Base-by-base conservation (phyloP, 2,888 invertebrate species). In the Agrochola circellaris region DNA sequence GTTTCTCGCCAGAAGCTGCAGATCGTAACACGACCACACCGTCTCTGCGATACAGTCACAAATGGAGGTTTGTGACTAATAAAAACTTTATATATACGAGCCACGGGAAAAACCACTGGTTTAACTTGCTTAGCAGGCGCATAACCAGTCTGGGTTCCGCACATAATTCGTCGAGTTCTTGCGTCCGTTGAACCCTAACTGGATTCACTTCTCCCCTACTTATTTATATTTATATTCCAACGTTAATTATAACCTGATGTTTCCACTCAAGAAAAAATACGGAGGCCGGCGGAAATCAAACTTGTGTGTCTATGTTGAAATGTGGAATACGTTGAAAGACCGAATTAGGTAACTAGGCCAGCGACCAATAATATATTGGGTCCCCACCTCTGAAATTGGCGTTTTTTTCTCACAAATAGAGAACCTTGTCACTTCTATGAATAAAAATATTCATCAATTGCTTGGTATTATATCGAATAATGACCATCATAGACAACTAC, bases 41-140 rank as follows among this genome's bases (percentile, higher is more conserved):
- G 81, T 48, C 56, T 84, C 69, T 74, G 80, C 80, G 64, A 74
- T 61, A 38, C 56, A 61, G 7, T 54, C 70, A 26, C 80, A 80
- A 80, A 82, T 84, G 58, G 34, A 80, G 7, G 30, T 23, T 8
- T 26, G 26, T 77, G 83, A 70, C 58, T 66, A 70, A 83, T 26
- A 54, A 54, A 48, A 77, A 51, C 69, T 17, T 69, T 66, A 77
- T 83, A 69, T 82, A 77, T 56, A 17, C 83, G 20, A 58, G 48
- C 26, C 51, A 42, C 62, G 71, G 85, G 81, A 71, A 82, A 84
- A 84, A 60, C 85, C 70, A 60, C 62, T 34, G n/a, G 51, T 51
- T 17, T 34, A 26, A 84, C 58, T 48, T 54, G 62, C 17, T 71
- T 42, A 54, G 70, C 15, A 17, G 48, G 60, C 80, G 34, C 51